Percentiles rank a stretch among this genome's conserved stretches.
These are phyloP conservation scores for Chanos chanos DNA, from an alignment of 2,797 vertebrate species.

Conservation along the genomic window DNA sequence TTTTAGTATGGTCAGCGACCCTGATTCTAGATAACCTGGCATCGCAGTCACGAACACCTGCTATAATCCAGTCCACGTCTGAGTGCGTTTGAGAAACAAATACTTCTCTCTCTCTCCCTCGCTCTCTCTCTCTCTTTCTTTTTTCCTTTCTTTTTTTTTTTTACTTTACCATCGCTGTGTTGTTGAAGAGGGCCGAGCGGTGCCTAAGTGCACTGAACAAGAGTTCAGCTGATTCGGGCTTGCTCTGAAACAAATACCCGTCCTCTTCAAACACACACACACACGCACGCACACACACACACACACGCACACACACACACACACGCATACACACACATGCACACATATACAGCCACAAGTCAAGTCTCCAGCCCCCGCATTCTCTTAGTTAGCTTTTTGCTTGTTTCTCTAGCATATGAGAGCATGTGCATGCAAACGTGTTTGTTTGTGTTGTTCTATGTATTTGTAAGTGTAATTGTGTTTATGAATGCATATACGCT, in stretches of 20 bases:
- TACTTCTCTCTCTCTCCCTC: neutral
- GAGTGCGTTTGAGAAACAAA: neutral
- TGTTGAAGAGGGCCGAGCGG: conserved; percentile 26
- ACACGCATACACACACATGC: too few relatives aligned
- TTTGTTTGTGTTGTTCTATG: conserved; percentile 2
- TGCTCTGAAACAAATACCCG: conserved; percentile 45
- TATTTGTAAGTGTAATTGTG: conserved; percentile 4
- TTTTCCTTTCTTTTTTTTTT: neutral
- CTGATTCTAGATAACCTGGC: too few relatives aligned
- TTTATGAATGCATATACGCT: conserved; percentile 2
- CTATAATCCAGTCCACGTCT: conserved; percentile 1
- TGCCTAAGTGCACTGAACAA: conserved; percentile 23
- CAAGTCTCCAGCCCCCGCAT: conserved; percentile 25
- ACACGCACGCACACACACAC: too few relatives aligned
- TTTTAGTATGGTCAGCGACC: too few relatives aligned
- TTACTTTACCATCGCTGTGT: conserved; percentile 3
- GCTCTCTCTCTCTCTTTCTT: neutral
- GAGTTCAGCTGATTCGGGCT: conserved; percentile 29
- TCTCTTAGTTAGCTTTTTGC: conserved; percentile 30
- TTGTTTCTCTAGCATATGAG: conserved; percentile 2
- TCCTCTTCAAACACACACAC: conserved; percentile 26
- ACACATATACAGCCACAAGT: conserved; percentile 12
- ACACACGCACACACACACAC: too few relatives aligned
- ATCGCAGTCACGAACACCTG: too few relatives aligned
- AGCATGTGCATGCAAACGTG: neutral